These are phyloP conservation scores for Monopis laevigella DNA, from an alignment of 2,888 invertebrate species.

Conservation along the genomic window DNA sequence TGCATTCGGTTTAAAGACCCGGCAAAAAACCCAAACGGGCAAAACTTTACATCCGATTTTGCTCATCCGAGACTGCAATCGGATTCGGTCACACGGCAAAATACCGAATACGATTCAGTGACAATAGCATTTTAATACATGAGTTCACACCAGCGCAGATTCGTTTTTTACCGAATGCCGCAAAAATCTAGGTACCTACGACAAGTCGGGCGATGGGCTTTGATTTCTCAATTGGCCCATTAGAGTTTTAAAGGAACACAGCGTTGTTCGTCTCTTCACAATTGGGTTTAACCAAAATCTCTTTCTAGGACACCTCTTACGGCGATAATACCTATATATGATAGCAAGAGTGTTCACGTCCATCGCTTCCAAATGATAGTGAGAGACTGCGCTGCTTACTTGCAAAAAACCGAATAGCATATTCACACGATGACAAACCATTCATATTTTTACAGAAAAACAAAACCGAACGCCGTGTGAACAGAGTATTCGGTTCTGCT, in stretches of 20 bases:
- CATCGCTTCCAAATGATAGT: conserved; percentile 3
- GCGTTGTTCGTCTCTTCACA: conserved; percentile 1
- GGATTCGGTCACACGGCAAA: neutral
- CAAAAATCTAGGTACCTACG: conserved; percentile 5
- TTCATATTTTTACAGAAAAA: conserved; percentile 3
- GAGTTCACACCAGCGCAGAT: neutral
- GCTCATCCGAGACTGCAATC: neutral
- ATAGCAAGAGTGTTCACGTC: conserved; percentile 7
- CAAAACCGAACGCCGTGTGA: conserved; percentile 5
- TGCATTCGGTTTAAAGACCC: neutral
- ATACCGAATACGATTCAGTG: neutral
- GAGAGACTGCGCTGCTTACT: neutral
- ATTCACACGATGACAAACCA: conserved; percentile 5
- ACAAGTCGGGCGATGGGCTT: conserved; percentile 2
- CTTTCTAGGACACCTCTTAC: neutral
- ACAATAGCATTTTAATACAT: neutral
- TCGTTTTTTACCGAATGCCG: neutral
- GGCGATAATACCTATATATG: conserved; percentile 1
- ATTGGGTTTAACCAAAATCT: conserved; percentile 4
- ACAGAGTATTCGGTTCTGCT: conserved; percentile 1
- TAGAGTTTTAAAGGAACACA: no score
- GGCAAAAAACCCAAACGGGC: neutral
- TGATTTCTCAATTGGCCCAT: neutral
- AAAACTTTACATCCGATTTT: neutral
- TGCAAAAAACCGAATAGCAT: conserved; percentile 2